A percentile compares a stretch with the other conserved stretches of the same genome.
phyloP scores from a whole-genome alignment of 2,797 vertebrate species.

The Poecile montanus region DNA sequence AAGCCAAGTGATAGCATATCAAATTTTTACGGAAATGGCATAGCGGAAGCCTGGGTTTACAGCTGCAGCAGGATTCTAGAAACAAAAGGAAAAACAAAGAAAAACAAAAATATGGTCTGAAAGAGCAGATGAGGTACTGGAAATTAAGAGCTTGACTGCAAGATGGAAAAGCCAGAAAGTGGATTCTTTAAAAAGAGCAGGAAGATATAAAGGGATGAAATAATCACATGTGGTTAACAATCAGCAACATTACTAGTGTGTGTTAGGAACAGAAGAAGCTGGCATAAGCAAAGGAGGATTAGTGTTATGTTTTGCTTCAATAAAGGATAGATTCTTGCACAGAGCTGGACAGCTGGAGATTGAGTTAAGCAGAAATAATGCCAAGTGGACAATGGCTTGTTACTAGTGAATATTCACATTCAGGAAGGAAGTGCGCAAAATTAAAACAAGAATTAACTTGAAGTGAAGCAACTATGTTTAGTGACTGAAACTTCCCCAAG shows the following conservation, averaged over 20 bases:
- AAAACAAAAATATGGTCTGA: neutral
- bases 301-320: neutral
- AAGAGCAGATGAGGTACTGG: neutral
- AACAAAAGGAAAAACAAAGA: slow-evolving; percentile 17
- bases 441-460: slow-evolving; percentile 52
- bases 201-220: neutral
- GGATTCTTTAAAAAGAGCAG: neutral
- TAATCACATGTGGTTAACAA: neutral
- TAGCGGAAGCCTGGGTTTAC: neutral
- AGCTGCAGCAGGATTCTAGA: slow-evolving; percentile 15
- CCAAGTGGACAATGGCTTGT: slow-evolving; percentile 18
- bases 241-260: neutral
- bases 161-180: neutral
- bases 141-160: neutral
- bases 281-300: neutral
- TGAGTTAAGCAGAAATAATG: slow-evolving; percentile 11
- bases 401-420: slow-evolving; percentile 45
- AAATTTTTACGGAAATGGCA: neutral
- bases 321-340: neutral
- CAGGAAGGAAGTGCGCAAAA: slow-evolving; percentile 48
- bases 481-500: neutral
- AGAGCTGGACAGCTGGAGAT: slow-evolving; percentile 22
- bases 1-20: slow-evolving; percentile 41
- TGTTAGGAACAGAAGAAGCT: neutral
- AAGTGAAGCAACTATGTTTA: neutral